Evolutionary conservation across 2,797 vertebrate genomes (phyloP), one percentile per base, ranked within the genome.

Genomic region (Carduelis carduelis): DNA sequence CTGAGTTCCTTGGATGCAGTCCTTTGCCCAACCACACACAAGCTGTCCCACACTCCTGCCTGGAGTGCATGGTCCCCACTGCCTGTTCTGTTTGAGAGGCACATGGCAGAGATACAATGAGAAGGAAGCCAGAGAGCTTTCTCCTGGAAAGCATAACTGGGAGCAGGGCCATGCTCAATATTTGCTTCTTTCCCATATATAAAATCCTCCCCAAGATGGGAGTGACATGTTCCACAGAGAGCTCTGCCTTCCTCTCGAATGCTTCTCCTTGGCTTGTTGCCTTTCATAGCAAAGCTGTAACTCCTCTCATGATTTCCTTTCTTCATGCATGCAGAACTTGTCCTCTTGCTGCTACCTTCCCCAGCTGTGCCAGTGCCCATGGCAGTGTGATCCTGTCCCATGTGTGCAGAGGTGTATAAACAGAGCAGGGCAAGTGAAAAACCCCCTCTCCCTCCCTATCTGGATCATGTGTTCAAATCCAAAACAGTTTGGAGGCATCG

Each of bases 11-110:
- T 0, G 3, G 46, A 2, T 27, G 23, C 11, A 26, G 23, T 28
- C 49, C 26, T 64, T 81, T 41, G 20, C 32, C 53, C 1, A 4
- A 32, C 7, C 0, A 2, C 16, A 34, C 34, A 30, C 32, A 16
- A 0, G 4, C 19, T 78, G 53, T n/a, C 24, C 26, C 57, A 57
- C 6, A 7, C 11, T 57, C 37, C 64, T 63, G 10, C 16, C 13
- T 3, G 34, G 35, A 47, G 6, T 8, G 20, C 6, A 2, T 6
- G 59, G 12, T 72, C 59, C 11, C 32, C 2, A 0, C 27, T 44
- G 20, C 49, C 46, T 12, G 14, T 21, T 23, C 28, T 4, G 1
- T 14, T 56, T 34, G 27, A 83, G 41, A 60, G 16, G 15, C 18
- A 66, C 2, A 0, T 12, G 14, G 41, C n/a, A 84, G 57, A 82